Evolutionary conservation across 1,140 invertebrate species (phyloP), one percentile per base, ranked within the genome.

Genomic region (Hylaeus volcanicus): DNA sequence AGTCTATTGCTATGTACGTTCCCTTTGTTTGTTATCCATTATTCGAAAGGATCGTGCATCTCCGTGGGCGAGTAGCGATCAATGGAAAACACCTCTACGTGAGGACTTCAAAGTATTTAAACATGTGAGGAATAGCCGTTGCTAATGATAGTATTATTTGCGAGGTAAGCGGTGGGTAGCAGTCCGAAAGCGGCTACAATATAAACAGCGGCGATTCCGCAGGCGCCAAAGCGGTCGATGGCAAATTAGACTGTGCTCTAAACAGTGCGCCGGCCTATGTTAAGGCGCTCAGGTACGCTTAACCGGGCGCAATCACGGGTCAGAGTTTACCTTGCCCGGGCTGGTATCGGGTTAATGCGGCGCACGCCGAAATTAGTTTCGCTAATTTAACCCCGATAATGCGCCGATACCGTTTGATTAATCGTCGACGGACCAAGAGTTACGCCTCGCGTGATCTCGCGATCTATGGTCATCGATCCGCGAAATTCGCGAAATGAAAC

Each of bases 291-390:
- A 39, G 68, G 79, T 83, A 85, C 83, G 74, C 84, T 85, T 82
- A 86, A 85, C 79, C 65, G 70, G 74, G 37, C 56, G 83, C 84
- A 86, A 86, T 86, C 84, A 86, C 79, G 71, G 74, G 60, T 56
- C 74, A 73, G 84, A 85, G 84, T 86, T 86, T 86, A 82, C 84
- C 84, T 86, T 86, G 84, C 78, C 75, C 79, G 53, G 65, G 45
- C 61, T 85, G 83, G 64, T 63, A 60, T 68, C 70, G 74, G 83
- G 73, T 76, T 85, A 85, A 85, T 85, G 83, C 61, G 61, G 41
- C 77, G 64, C 77, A 74, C 77, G 77, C 60, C 53, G 77, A 79
- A 79, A 79, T 79, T 79, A 79, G 77, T 79, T 79, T 79, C 77
- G 77, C 77, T 79, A 79, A 79, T 79, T 79, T 79, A 65, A 74